phyloP scores from a whole-genome alignment of 2,888 invertebrate genomes.

The Carcina quercana region DNA sequence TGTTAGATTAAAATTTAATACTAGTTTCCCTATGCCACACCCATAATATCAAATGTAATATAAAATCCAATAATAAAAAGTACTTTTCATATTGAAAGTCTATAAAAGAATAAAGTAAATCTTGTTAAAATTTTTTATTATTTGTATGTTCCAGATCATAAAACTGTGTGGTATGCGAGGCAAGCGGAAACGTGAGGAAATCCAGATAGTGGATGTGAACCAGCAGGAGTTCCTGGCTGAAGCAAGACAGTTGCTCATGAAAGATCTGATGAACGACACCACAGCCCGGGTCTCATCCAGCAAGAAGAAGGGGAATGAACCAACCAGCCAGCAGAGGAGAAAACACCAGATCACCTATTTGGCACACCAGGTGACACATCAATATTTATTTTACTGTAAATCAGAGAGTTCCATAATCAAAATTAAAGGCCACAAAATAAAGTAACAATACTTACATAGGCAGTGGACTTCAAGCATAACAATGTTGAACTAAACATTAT shows the following conservation, averaged over 20 bases:
- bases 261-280: slow-evolving; percentile 84
- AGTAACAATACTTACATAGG: no score
- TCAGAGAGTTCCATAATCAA: no score
- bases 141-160: slow-evolving; percentile 60
- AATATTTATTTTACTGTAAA: no score
- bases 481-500: no score
- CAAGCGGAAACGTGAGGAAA: slow-evolving; percentile 77
- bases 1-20: slow-evolving; percentile 1
- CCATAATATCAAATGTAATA: slow-evolving; percentile 1
- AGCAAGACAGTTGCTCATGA: slow-evolving; percentile 87
- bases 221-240: slow-evolving; percentile 87
- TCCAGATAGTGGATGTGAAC: slow-evolving; percentile 87
- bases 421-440: no score
- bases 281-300: slow-evolving; percentile 62
- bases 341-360: slow-evolving; percentile 98
- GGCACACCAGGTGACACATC: slow-evolving; percentile 85
- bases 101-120: neutral
- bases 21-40: no score
- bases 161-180: slow-evolving; percentile 80
- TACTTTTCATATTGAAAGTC: no score
- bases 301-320: slow-evolving; percentile 73
- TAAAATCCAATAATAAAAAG: no score
- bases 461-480: no score
- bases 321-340: slow-evolving; percentile 81
- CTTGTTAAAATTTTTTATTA: neutral